Percentiles rank a stretch among this genome's conserved stretches.
phyloP scores from a whole-genome alignment of 23 tunicate genomes.

The Oikopleura albicans region DNA sequence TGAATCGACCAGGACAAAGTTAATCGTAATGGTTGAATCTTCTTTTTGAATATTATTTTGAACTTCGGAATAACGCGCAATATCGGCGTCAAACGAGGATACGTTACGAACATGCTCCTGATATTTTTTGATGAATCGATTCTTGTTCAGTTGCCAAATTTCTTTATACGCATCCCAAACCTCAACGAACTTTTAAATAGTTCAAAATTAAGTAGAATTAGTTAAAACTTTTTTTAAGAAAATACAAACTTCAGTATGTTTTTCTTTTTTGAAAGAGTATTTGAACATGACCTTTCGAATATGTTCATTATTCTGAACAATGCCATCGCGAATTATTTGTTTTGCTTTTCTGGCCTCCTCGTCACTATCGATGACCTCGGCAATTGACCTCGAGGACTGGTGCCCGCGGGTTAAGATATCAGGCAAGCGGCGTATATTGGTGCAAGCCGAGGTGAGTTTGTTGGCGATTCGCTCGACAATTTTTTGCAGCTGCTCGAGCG shows the following conservation, averaged over 20 bases:
- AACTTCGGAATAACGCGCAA: constrained; percentile 83
- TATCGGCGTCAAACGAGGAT: constrained; percentile 71
- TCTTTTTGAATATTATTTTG: constrained; percentile 92
- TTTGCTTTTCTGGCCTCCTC: constrained; percentile 69
- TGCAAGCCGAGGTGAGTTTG: constrained; percentile 47
- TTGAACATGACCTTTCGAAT: too few relatives aligned
- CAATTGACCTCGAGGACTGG: constrained; percentile 25
- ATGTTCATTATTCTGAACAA: constrained; percentile 41
- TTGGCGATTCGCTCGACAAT: constrained; percentile 39
- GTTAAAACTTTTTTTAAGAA: too few relatives aligned
- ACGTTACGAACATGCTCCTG: constrained; percentile 54
- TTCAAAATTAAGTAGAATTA: too few relatives aligned
- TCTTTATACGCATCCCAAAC: too few relatives aligned
- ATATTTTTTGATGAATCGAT: constrained; percentile 70
- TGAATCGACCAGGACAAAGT: constrained; percentile 70
- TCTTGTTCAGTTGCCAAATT: constrained; percentile 87
- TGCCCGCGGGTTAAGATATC: constrained; percentile 29
- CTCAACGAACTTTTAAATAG: too few relatives aligned
- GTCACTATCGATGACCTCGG: constrained; percentile 42
- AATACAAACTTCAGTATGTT: too few relatives aligned
- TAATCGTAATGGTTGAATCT: constrained; percentile 61
- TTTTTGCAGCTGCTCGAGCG: constrained; percentile 51
- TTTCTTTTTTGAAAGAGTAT: too few relatives aligned
- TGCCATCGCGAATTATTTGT: constrained; percentile 53
- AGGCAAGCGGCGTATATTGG: constrained; percentile 41